Base-by-base conservation (phyloP, 1,140 invertebrate species). In the Apolygus lucorum region DNA sequence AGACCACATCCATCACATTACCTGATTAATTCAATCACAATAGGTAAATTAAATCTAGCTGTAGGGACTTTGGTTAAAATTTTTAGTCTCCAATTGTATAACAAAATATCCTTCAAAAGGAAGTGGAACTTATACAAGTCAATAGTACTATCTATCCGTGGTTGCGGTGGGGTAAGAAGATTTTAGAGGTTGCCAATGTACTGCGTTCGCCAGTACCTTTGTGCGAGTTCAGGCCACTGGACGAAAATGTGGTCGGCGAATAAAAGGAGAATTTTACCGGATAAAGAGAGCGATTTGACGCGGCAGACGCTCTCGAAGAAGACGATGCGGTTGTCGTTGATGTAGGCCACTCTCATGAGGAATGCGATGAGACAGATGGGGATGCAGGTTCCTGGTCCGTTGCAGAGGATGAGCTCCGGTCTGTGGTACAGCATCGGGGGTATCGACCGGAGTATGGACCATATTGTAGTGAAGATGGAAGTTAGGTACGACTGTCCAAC, bases 221-320 rank as follows among this genome's bases (percentile, higher is more conserved):
- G 75, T 34, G 80, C 78, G 28, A 93, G 76, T 52, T 85, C 77
- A 26, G 88, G 87, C 95, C 96, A 99, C 76, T 97, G 95, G 1
- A 98, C 93, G 73, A 98, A 80, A 77, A 97, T 84, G 75, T 90
- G 80, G 82, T 98, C 91, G 52, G 87, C 88, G 76, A 96, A 78
- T 73, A 86, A 87, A 76, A 91, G 87, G 22, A 98, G 80, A 72
- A 98, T 89, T 80, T 89, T 90, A 2, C 93, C 96, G 73, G 88
- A 89, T 8, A 99, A 77, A 2, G 96, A 99, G 13, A 98, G 80
- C 24, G 86, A 88, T 75, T 90, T 85, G 0, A 97, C 94, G 75
- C 96, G 83, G 77, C 96, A 99, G 74, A 96, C 88, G 78, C 95
- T 98, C 81, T 99, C 96, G 63, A 98, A 82, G 80, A 94, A 99